phyloP scores from a whole-genome alignment of 2,888 invertebrate species.

The Spilarctia lutea region DNA sequence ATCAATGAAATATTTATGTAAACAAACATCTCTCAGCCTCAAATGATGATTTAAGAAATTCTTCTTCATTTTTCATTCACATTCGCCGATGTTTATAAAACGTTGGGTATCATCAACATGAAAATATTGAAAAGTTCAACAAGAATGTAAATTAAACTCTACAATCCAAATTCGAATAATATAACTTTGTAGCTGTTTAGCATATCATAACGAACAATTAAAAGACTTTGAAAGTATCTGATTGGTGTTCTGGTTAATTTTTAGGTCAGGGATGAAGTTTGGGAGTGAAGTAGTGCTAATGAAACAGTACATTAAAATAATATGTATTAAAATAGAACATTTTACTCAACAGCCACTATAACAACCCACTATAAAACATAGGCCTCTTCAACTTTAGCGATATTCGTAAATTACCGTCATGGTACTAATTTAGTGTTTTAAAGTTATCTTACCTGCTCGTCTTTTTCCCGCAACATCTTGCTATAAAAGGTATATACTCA shows the following conservation, averaged over 20 bases:
- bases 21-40: neutral
- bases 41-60: neutral
- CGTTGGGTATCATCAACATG: too few species aligned
- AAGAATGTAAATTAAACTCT: neutral
- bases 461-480: conserved; percentile 47
- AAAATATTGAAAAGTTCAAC: too few species aligned
- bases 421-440: neutral
- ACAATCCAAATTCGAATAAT: neutral
- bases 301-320: neutral
- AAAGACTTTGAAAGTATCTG: neutral
- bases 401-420: neutral
- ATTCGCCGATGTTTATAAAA: too few species aligned
- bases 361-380: too few species aligned
- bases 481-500: neutral
- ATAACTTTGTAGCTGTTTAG: neutral
- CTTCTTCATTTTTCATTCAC: too few species aligned
- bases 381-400: neutral
- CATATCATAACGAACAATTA: neutral
- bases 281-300: neutral
- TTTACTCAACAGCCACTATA: too few species aligned
- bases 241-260: neutral
- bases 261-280: neutral
- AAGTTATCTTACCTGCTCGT: conserved; percentile 53
- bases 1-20: neutral
- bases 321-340: too few species aligned